These are phyloP conservation scores for Semotilus atromaculatus DNA, from an alignment of 2,797 vertebrate genomes.

Conservation along the genomic window DNA sequence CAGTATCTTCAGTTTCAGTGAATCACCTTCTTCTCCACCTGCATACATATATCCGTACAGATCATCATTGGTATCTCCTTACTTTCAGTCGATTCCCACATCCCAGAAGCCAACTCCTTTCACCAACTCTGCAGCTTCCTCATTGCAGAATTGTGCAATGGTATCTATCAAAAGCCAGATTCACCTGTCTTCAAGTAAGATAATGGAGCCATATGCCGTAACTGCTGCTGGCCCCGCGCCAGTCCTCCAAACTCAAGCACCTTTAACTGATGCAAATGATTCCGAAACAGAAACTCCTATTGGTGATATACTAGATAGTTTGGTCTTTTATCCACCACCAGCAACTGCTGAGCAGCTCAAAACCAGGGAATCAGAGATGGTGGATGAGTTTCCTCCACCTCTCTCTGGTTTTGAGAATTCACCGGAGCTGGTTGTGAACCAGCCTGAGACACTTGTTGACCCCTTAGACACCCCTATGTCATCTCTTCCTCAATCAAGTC, in stretches of 20 bases:
- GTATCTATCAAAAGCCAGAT: slow-evolving; percentile 40
- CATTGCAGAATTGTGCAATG: not conserved
- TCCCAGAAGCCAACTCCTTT: not conserved
- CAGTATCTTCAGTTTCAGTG: slow-evolving; percentile 66
- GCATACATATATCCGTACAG: slow-evolving; percentile 41
- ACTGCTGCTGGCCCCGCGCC: not conserved
- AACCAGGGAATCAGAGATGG: not conserved
- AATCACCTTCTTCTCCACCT: slow-evolving; percentile 32
- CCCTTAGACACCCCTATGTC: slow-evolving; percentile 1
- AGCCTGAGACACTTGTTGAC: not conserved
- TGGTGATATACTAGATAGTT: slow-evolving; percentile 32
- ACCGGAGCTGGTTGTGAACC: not conserved
- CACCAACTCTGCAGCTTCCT: not conserved
- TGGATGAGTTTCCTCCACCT: not conserved
- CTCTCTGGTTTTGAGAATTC: not conserved
- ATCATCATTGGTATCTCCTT: slow-evolving; percentile 54
- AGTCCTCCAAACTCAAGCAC: not conserved
- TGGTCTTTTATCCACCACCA: slow-evolving; percentile 44
- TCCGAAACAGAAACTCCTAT: not conserved
- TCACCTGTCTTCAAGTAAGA: not conserved
- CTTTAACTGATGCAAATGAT: not conserved
- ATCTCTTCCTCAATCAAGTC: not conserved
- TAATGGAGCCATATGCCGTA: not conserved
- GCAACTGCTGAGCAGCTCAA: not conserved
- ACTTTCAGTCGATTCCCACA: slow-evolving; percentile 1